phyloP scores from a whole-genome alignment of 2,888 invertebrate genomes.

The Nemurella pictetii region DNA sequence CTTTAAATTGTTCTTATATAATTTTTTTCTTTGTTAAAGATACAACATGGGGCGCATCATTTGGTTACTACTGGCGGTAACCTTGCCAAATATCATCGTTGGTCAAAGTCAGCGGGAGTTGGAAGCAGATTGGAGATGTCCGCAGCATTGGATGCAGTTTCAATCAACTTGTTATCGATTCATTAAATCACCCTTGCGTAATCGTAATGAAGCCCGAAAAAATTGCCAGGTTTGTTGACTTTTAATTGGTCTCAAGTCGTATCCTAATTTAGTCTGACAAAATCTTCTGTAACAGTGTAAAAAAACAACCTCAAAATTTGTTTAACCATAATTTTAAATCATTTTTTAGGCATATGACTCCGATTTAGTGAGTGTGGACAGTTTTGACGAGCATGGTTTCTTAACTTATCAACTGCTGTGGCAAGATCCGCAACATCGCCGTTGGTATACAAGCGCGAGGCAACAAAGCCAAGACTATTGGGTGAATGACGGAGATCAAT shows the following conservation, averaged over 20 bases:
- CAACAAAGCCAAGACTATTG: constrained; percentile 75
- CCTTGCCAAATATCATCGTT: not conserved
- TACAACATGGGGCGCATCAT: not conserved
- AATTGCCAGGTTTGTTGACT: constrained; percentile 64
- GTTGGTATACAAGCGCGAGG: constrained; percentile 84
- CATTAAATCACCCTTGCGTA: constrained; percentile 81
- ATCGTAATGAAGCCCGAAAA: constrained; percentile 77
- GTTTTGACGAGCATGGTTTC: constrained; percentile 84
- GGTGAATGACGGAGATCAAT: constrained; percentile 82
- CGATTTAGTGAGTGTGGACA: constrained; percentile 78
- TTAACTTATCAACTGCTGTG: constrained; percentile 78
- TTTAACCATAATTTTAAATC: not conserved
- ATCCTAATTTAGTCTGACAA: constrained; percentile 21
- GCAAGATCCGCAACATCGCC: constrained; percentile 81
- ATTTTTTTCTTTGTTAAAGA: not conserved
- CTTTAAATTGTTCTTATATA: not conserved
- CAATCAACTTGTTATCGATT: constrained; percentile 86
- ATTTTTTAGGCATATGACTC: constrained; percentile 69
- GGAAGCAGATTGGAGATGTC: constrained; percentile 61
- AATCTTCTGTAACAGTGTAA: too few species aligned
- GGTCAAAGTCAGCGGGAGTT: not conserved
- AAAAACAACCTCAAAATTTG: too few species aligned
- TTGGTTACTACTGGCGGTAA: not conserved
- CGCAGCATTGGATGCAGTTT: constrained; percentile 83
- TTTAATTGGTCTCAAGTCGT: not conserved